Percentiles rank a stretch among this genome's conserved stretches.
These are phyloP conservation scores for Myxocyprinus asiaticus DNA, from an alignment of 2,113 vertebrate species.

Conservation along the genomic window DNA sequence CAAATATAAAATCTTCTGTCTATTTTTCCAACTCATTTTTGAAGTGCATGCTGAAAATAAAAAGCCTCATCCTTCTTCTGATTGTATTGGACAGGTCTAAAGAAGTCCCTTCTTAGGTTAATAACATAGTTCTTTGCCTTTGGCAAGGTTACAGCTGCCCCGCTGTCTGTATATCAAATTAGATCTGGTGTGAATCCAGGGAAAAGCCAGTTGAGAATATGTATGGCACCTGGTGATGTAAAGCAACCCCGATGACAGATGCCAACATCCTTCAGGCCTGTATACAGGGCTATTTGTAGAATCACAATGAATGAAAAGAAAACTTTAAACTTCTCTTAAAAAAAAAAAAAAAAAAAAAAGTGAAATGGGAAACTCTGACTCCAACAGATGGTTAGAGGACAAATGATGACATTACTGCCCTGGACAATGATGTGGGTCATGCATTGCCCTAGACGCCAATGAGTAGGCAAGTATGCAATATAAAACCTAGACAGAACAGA, in stretches of 20 bases:
- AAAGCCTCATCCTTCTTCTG: slow-evolving; percentile 39
- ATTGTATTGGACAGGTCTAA: slow-evolving; percentile 59
- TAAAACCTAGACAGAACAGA: slow-evolving; percentile 53
- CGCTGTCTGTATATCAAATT: slow-evolving; percentile 61
- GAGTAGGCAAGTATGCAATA: slow-evolving; percentile 16
- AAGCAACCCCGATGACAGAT: slow-evolving; percentile 53
- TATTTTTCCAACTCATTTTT: not conserved
- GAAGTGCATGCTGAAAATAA: slow-evolving; percentile 16
- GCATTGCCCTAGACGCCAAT: slow-evolving; percentile 22
- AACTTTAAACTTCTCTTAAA: too few species aligned
- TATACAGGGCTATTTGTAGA: slow-evolving; percentile 46
- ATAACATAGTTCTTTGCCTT: slow-evolving; percentile 61
- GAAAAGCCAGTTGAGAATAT: slow-evolving; percentile 60
- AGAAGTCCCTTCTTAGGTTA: slow-evolving; percentile 55
- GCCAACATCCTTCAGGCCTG: slow-evolving; percentile 2
- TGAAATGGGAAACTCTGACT: not conserved
- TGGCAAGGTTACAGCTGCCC: slow-evolving; percentile 65
- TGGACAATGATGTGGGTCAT: not conserved
- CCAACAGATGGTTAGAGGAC: slow-evolving; percentile 13
- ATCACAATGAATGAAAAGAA: slow-evolving; percentile 34
- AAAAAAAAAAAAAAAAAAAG: not conserved
- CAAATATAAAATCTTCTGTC: not conserved
- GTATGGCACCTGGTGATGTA: slow-evolving; percentile 54
- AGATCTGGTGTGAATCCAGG: slow-evolving; percentile 52
- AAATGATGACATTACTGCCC: not conserved